These are phyloP conservation scores for Myiotriccus ornatus DNA, from an alignment of 2,797 vertebrate species.

Conservation along the genomic window DNA sequence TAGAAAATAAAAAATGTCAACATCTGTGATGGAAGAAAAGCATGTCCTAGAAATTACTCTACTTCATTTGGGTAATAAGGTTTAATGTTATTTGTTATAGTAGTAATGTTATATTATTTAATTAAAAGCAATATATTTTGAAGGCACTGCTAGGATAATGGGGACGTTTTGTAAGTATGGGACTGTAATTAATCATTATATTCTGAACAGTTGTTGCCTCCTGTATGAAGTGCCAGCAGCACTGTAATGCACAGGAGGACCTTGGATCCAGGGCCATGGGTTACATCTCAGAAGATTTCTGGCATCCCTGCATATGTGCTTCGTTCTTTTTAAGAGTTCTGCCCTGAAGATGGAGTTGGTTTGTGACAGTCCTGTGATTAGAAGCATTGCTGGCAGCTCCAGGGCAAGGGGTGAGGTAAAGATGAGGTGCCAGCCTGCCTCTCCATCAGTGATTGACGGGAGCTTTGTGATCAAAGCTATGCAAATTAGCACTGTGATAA, in stretches of 20 bases:
- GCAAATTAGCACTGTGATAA: constrained; percentile 35
- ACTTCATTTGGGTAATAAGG: neutral
- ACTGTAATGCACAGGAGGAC: neutral
- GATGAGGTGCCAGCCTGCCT: neutral
- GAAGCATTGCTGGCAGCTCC: neutral
- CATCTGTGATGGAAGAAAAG: neutral
- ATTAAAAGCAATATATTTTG: neutral
- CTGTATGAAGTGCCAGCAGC: neutral
- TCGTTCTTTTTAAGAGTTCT: neutral
- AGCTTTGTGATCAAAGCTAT: neutral
- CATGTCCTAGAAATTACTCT: neutral
- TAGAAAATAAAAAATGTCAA: neutral
- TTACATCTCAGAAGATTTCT: neutral
- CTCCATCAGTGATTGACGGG: neutral
- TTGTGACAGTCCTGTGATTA: constrained; percentile 3
- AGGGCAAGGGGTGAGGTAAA: neutral
- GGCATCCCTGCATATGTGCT: neutral
- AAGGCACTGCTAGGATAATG: neutral
- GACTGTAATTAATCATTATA: neutral
- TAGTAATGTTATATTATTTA: neutral
- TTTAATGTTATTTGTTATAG: neutral
- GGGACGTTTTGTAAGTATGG: neutral
- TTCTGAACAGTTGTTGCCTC: neutral
- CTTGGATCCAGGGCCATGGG: neutral
- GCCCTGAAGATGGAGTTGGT: neutral